Evolutionary conservation across 2,113 vertebrate species (phyloP).

Genomic region (Gambusia affinis): DNA sequence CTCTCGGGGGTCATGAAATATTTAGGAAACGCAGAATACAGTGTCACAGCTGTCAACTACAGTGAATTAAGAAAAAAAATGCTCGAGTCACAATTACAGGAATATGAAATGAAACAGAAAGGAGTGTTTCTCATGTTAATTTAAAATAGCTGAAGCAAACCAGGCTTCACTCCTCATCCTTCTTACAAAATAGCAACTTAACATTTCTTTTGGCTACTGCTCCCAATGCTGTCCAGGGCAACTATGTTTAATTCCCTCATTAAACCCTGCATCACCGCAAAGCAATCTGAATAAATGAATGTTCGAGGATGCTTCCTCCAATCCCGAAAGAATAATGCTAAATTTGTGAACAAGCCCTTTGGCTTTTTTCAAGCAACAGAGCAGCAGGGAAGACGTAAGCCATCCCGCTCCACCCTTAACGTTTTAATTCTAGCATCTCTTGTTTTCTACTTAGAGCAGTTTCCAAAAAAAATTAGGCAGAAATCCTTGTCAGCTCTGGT

Average conservation of each 20-base stretch:
- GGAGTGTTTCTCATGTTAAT: conserved; percentile 30
- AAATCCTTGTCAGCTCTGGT: conserved; percentile 12
- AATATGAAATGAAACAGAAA: conserved; percentile 5
- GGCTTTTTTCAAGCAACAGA: conserved; percentile 1
- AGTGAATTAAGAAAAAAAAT: conserved; percentile 28
- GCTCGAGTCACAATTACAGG: conserved; percentile 49
- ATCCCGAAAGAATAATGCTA: conserved; percentile 22
- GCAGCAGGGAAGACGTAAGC: conserved; percentile 26
- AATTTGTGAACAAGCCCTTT: conserved; percentile 15
- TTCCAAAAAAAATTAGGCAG: conserved; percentile 21
- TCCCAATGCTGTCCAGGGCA: conserved; percentile 33
- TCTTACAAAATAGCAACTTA: conserved; percentile 7
- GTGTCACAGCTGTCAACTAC: conserved; percentile 83
- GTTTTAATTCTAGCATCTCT: conserved; percentile 17
- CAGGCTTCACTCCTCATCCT: background rate
- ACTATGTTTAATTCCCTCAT: conserved; percentile 27
- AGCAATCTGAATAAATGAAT: conserved; percentile 24
- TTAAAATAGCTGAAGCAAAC: conserved; percentile 7
- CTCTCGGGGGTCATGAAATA: conserved; percentile 68
- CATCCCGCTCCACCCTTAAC: conserved; percentile 12
- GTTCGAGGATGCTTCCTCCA: conserved; percentile 13
- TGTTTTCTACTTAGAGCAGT: conserved; percentile 40
- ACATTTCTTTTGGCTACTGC: conserved; percentile 20
- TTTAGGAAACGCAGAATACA: conserved; percentile 64
- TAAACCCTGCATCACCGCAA: conserved; percentile 30